Evolutionary conservation across 2,888 invertebrate species (phyloP).

Genomic region (Lochmaea capreae): DNA sequence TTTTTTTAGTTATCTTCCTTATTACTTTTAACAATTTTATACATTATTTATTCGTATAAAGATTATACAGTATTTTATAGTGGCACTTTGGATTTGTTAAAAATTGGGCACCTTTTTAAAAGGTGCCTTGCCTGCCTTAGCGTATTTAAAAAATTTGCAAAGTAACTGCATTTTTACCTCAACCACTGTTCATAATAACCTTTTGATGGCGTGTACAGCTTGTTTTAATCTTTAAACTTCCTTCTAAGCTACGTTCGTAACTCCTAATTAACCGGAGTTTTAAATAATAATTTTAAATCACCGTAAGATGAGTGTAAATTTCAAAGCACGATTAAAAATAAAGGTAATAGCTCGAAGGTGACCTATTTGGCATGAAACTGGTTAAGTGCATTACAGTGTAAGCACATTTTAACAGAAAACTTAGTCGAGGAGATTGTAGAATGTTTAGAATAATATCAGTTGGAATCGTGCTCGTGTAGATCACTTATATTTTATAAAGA

Average conservation of each 20-base stretch:
- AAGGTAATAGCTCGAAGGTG: background rate
- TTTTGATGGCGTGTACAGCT: background rate
- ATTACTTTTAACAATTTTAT: no score
- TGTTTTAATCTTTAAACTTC: background rate
- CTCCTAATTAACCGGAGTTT: background rate
- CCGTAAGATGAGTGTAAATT: background rate
- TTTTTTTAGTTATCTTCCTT: no score
- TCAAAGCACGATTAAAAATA: background rate
- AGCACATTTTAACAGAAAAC: constrained; percentile 5
- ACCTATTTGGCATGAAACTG: constrained; percentile 1
- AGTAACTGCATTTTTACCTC: background rate
- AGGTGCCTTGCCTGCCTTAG: no score
- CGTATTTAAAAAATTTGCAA: no score
- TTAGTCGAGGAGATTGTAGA: background rate
- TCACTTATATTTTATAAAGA: background rate
- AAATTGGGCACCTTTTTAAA: no score
- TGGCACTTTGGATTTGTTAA: no score
- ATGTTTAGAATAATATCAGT: background rate
- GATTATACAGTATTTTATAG: no score
- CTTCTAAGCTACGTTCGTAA: background rate
- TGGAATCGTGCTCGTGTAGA: background rate
- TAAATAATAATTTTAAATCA: constrained; percentile 1
- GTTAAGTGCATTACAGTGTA: constrained; percentile 2
- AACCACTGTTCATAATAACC: background rate
- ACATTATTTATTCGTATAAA: no score